Conservation (phyloP, 2,797 vertebrate genomes). For the Euthynnus affinis region DNA sequence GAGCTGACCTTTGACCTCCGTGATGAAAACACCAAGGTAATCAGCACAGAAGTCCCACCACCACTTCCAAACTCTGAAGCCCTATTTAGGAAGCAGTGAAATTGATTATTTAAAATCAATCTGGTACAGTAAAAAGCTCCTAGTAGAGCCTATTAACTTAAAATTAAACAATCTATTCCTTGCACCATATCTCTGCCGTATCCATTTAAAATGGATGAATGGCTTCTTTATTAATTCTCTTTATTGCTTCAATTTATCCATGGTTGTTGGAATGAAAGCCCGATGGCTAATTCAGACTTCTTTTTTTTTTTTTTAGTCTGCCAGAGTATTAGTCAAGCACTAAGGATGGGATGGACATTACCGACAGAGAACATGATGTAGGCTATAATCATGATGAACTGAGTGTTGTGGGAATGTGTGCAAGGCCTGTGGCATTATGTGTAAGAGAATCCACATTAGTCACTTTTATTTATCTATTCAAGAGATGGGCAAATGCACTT, state of each 20-base stretch:
- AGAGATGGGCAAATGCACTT: slow-evolving; percentile 18
- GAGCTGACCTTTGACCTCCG: slow-evolving; percentile 98
- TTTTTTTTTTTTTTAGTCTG: slow-evolving; percentile 37
- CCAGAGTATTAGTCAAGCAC: slow-evolving; percentile 9
- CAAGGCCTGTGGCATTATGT: slow-evolving; percentile 7
- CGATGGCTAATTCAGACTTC: slow-evolving; percentile 20
- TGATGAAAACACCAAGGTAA: slow-evolving; percentile 92
- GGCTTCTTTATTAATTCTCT: slow-evolving; percentile 34
- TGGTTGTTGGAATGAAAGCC: slow-evolving; percentile 33
- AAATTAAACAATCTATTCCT: slow-evolving; percentile 24
- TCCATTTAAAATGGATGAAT: slow-evolving; percentile 20
- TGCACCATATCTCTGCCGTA: slow-evolving; percentile 4
- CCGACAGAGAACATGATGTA: slow-evolving; percentile 21
- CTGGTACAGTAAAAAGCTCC: background rate
- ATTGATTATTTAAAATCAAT: slow-evolving; percentile 20
- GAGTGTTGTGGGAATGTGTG: slow-evolving; percentile 26
- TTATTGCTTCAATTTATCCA: slow-evolving; percentile 4
- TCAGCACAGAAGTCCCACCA: background rate
- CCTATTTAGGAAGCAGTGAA: background rate
- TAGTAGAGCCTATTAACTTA: slow-evolving; percentile 2
- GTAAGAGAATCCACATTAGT: slow-evolving; percentile 17
- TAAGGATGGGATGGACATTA: slow-evolving; percentile 26
- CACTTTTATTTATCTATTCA: slow-evolving; percentile 42
- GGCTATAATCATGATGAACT: slow-evolving; percentile 45
- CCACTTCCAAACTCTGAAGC: background rate